A percentile compares a stretch with the other conserved stretches of the same genome.
Evolutionary conservation across 2,888 invertebrate species (phyloP).

Genomic region (Synanthedon vespiformis): DNA sequence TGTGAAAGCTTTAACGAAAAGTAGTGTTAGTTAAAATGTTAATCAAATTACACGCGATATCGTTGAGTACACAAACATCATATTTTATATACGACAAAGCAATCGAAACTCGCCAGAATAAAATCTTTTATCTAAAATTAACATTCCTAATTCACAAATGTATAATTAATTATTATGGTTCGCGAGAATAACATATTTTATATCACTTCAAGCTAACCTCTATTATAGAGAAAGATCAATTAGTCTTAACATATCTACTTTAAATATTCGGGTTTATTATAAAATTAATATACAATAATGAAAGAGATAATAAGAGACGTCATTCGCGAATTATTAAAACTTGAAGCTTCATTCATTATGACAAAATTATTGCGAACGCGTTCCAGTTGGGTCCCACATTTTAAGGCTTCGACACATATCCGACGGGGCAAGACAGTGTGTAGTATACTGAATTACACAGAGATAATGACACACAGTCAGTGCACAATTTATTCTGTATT

Average conservation of each 20-base stretch:
- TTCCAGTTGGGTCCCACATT: conserved; percentile 51
- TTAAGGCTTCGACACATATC: conserved; percentile 1
- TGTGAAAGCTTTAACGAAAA: neutral
- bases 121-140: conserved; percentile 27
- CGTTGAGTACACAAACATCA: too few relatives aligned
- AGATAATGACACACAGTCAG: too few relatives aligned
- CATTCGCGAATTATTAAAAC: neutral
- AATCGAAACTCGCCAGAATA: neutral
- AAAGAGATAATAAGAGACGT: neutral
- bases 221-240: conserved; percentile 33
- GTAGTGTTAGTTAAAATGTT: too few relatives aligned
- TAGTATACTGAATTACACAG: too few relatives aligned
- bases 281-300: neutral
- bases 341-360: neutral
- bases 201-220: conserved; percentile 45
- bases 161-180: conserved; percentile 18
- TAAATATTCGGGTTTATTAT: conserved; percentile 29
- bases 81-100: too few relatives aligned
- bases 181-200: conserved; percentile 41
- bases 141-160: conserved; percentile 19
- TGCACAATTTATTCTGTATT: too few relatives aligned
- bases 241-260: conserved; percentile 30
- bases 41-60: too few relatives aligned
- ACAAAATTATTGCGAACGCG: conserved; percentile 20
- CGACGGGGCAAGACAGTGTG: too few relatives aligned